Evolutionary conservation across 2,113 vertebrate species (phyloP), one percentile per base, ranked within the genome.

Genomic region (Rousettus leschenaultii): DNA sequence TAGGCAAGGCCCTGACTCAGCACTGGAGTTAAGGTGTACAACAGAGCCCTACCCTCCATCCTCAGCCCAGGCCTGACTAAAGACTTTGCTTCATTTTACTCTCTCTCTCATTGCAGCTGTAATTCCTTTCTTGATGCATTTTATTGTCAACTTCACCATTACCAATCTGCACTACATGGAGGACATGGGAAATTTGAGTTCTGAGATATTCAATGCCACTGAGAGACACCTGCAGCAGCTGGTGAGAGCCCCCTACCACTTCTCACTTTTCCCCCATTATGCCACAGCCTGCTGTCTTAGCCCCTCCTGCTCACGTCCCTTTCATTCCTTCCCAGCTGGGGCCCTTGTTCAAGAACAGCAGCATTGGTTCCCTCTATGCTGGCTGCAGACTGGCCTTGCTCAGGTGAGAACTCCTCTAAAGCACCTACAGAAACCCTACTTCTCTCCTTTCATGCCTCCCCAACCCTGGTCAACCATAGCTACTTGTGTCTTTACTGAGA

Each of bases 101-200:
- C 21, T 92, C 10, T 57, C 15, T 40, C 14, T 59, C 30, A 14
- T 38, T 93, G 85, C 21, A 65, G 38, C 59, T 12, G 30, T 55
- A 40, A 13, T 35, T 11, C 33, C 91, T 38, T 12, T 10, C 43
- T 13, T 85, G 86, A 12, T 70, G 38, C n/a, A 19, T 33, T 98
- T 98, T 63, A 98, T 77, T 3, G 4, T 98, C 51, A 98, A 98
- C 90, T 94, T 98, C 92, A 98, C 98, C 19, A 80, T 97, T 83
- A 98, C 89, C 86, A 98, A 98, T 94, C 96, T 98, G 95, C 68
- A 5, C 63, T 98, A 97, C 95, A 96, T 16, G 0, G 19, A 93
- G 24, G 98, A 97, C 79, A 96, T 98, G 80, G 88, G 61, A 51
- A 70, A 18, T 24, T 92, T 94, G 0, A 85, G 83, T 14, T 98